These are phyloP conservation scores for Acleris laterana DNA, from an alignment of 2,888 invertebrate genomes.

Conservation along the genomic window DNA sequence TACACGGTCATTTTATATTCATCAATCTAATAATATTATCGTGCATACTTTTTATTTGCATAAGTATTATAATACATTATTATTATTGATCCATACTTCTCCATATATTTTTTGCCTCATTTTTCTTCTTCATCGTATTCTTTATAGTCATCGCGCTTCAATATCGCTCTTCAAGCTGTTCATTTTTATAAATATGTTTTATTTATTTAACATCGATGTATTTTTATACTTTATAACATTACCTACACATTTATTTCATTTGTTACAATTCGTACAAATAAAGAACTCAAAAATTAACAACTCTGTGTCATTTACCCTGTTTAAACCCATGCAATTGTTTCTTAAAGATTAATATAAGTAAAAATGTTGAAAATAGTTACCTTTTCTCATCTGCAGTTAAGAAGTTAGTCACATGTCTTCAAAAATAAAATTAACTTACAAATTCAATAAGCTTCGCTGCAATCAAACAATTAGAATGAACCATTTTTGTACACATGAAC, in stretches of 20 bases:
- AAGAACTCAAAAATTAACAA: conserved; percentile 62
- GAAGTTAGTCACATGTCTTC: too few relatives aligned
- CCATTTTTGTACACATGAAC: too few relatives aligned
- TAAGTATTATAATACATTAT: conserved; percentile 1
- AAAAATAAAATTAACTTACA: too few relatives aligned
- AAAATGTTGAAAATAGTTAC: too few relatives aligned
- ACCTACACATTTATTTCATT: conserved; percentile 38
- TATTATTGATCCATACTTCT: background rate
- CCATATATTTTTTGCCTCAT: too few relatives aligned
- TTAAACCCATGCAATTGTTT: background rate
- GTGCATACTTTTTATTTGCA: background rate
- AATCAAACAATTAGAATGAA: too few relatives aligned
- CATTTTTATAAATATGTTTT: conserved; percentile 39
- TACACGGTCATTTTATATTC: background rate
- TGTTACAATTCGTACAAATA: conserved; percentile 74
- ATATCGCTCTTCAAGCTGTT: background rate
- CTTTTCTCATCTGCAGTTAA: too few relatives aligned
- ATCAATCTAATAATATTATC: background rate
- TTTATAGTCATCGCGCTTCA: too few relatives aligned
- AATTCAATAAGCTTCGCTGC: too few relatives aligned
- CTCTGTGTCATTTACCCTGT: conserved; percentile 36
- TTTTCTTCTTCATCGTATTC: too few relatives aligned
- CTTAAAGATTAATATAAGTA: too few relatives aligned
- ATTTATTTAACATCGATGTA: conserved; percentile 34
- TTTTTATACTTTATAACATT: conserved; percentile 41